Evolutionary conservation across 2,797 vertebrate species (phyloP).

Genomic region (Mus caroli): DNA sequence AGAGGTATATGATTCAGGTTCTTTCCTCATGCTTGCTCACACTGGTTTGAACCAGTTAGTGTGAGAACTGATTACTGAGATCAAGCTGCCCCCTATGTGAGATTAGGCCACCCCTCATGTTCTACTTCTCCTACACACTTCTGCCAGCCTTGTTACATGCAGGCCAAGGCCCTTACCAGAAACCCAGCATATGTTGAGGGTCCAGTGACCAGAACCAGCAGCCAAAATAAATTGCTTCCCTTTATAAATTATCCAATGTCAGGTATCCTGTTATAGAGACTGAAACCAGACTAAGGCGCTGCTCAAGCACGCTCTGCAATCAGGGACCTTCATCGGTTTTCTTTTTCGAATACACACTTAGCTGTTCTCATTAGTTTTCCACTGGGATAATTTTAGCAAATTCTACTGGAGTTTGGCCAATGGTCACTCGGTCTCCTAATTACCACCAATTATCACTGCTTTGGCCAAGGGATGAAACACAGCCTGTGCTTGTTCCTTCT

Average conservation of each 20-base stretch:
- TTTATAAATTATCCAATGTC: not conserved
- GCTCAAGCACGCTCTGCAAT: not conserved
- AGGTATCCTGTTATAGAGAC: not conserved
- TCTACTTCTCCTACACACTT: no score
- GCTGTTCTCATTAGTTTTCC: not conserved
- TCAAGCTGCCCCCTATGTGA: not conserved
- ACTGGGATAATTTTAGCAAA: constrained; percentile 51
- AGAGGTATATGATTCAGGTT: not conserved
- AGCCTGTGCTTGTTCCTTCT: not conserved
- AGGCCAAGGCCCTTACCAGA: not conserved
- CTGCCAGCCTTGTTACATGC: not conserved
- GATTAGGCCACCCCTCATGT: no score
- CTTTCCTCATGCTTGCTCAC: no score
- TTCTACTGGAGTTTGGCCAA: not conserved
- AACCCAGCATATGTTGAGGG: not conserved
- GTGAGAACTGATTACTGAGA: not conserved
- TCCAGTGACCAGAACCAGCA: not conserved
- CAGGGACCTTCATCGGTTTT: not conserved
- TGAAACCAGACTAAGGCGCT: not conserved
- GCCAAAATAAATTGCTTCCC: not conserved
- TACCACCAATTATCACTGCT: not conserved
- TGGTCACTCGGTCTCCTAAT: not conserved
- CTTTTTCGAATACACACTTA: not conserved
- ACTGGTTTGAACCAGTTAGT: no score
- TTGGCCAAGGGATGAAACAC: not conserved